Percentiles rank a stretch among this genome's conserved stretches.
Evolutionary conservation across 2,888 invertebrate species (phyloP).

Genomic region (Leptopilina syphax): DNA sequence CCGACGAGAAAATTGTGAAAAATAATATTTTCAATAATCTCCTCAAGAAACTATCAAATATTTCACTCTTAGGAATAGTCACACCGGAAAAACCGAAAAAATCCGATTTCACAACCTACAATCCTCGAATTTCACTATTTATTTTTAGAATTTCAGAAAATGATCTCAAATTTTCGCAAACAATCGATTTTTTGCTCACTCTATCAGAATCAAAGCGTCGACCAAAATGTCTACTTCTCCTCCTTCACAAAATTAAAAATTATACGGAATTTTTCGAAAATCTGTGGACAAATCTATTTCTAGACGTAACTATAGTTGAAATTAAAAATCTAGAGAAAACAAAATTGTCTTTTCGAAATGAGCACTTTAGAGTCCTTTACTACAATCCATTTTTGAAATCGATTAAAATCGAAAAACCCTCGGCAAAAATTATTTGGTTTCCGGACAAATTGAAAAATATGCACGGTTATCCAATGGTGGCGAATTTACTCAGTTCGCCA

Average conservation of each 20-base stretch:
- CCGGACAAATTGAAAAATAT: background rate
- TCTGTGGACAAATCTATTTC: background rate
- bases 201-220: background rate
- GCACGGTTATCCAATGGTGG: background rate
- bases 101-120: background rate
- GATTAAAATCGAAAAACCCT: background rate
- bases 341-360: background rate
- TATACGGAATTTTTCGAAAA: background rate
- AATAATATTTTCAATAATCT: too few species aligned
- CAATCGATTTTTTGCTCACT: background rate
- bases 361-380: background rate
- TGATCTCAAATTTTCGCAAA: background rate
- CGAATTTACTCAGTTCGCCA: background rate
- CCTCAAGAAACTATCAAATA: too few species aligned
- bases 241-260: background rate
- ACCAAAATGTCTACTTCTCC: background rate
- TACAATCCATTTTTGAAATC: background rate
- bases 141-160: too few species aligned
- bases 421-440: background rate
- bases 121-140: background rate
- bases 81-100: background rate
- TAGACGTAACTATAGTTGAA: background rate
- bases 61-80: too few species aligned
- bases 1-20: too few species aligned
- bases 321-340: background rate